phyloP scores from a whole-genome alignment of 2,113 vertebrate species.

The Andinoacara biseriatus region DNA sequence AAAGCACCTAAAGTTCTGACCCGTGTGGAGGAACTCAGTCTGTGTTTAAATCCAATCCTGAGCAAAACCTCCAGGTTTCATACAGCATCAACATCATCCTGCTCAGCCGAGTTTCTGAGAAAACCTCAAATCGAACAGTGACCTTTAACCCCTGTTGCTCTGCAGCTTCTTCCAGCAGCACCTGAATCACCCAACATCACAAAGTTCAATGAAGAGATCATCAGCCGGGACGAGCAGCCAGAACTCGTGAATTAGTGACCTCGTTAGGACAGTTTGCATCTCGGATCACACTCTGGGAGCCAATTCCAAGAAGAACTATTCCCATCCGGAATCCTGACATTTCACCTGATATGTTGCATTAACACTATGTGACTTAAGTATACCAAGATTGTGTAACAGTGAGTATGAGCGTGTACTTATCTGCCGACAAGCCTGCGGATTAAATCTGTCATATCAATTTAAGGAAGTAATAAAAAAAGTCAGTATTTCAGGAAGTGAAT shows the following conservation, averaged over 20 bases:
- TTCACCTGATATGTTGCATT: slow-evolving; percentile 67
- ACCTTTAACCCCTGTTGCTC: slow-evolving; percentile 1
- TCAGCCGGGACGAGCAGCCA: slow-evolving; percentile 9
- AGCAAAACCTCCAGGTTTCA: background rate
- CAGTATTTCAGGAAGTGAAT: background rate
- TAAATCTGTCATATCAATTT: background rate
- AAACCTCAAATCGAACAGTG: slow-evolving; percentile 4
- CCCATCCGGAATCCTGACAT: slow-evolving; percentile 53
- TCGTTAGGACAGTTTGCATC: slow-evolving; percentile 65
- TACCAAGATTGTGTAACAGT: slow-evolving; percentile 3
- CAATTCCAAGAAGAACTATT: slow-evolving; percentile 8
- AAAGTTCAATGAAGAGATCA: slow-evolving; percentile 19
- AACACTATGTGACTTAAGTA: background rate
- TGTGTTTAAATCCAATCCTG: too few relatives aligned
- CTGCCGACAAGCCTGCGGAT: background rate
- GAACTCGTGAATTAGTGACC: slow-evolving; percentile 40
- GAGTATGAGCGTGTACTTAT: slow-evolving; percentile 4
- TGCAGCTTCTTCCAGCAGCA: background rate
- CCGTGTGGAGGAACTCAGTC: background rate
- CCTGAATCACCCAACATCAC: background rate
- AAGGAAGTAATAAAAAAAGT: background rate
- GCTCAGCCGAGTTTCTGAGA: background rate
- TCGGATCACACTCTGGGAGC: background rate
- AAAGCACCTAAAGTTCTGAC: background rate
- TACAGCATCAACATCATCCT: background rate